Evolutionary conservation across 2,113 vertebrate species (phyloP).

Genomic region (Picathartes gymnocephalus): DNA sequence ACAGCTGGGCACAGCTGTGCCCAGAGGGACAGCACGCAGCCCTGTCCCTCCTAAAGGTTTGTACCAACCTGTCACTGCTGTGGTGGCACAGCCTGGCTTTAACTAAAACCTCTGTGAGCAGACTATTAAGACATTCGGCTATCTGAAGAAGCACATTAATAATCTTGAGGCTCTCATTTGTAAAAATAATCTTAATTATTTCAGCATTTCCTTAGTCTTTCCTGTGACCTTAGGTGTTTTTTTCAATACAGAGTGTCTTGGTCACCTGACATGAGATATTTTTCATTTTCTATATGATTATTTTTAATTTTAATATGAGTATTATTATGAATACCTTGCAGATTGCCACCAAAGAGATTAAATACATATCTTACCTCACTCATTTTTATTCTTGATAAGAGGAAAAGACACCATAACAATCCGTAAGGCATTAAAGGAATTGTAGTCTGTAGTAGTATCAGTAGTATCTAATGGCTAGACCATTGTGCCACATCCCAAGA

Average conservation of each 20-base stretch:
- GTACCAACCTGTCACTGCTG: background rate
- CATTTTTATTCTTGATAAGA: background rate
- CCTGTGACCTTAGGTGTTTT: background rate
- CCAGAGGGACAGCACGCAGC: background rate
- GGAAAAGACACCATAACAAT: background rate
- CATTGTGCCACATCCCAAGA: background rate
- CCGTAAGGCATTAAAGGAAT: background rate
- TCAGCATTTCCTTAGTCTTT: background rate
- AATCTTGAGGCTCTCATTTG: background rate
- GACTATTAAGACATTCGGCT: background rate
- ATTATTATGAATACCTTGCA: background rate
- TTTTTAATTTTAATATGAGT: background rate
- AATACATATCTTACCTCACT: background rate
- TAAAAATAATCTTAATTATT: background rate
- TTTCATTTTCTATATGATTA: background rate
- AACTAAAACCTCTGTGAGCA: background rate
- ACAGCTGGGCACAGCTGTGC: fast-evolving
- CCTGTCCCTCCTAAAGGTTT: background rate
- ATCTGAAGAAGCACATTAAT: background rate
- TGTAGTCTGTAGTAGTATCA: background rate
- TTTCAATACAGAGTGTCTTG: background rate
- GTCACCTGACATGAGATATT: background rate
- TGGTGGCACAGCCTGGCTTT: background rate
- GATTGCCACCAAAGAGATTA: background rate
- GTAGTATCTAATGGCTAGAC: background rate